phyloP scores from a whole-genome alignment of 2,888 invertebrate genomes.

The Eulithis prunata region DNA sequence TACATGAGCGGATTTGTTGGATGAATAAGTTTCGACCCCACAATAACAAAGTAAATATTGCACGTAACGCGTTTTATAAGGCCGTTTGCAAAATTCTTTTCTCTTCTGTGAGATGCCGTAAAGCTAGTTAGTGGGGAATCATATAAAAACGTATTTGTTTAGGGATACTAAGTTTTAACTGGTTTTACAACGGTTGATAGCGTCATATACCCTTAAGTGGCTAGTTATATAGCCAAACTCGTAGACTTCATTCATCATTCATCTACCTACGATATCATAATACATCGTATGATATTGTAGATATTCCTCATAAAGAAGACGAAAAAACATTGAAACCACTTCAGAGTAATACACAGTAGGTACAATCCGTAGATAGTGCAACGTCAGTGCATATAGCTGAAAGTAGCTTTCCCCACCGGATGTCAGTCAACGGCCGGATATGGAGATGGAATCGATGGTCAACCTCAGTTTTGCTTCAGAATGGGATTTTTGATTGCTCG shows the following conservation, averaged over 20 bases:
- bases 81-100: constrained; percentile 75
- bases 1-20: constrained; percentile 84
- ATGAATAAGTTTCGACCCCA: constrained; percentile 84
- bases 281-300: too few relatives aligned
- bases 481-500: constrained; percentile 72
- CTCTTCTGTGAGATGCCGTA: constrained; percentile 46
- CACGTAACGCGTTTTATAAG: constrained; percentile 76
- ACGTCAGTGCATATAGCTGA: constrained; percentile 7
- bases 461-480: constrained; percentile 67
- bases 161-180: neutral
- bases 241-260: too few relatives aligned
- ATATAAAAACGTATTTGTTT: neutral
- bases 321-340: neutral
- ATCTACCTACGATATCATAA: too few relatives aligned
- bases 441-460: constrained; percentile 64
- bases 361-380: neutral
- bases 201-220: too few relatives aligned
- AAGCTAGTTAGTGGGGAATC: constrained; percentile 33
- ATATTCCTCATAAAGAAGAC: neutral
- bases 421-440: constrained; percentile 64
- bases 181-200: neutral
- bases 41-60: constrained; percentile 80
- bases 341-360: neutral
- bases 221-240: too few relatives aligned
- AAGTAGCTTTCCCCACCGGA: constrained; percentile 44